Conservation (phyloP, 2,113 vertebrate species). For the Microcebus jonahi region DNA sequence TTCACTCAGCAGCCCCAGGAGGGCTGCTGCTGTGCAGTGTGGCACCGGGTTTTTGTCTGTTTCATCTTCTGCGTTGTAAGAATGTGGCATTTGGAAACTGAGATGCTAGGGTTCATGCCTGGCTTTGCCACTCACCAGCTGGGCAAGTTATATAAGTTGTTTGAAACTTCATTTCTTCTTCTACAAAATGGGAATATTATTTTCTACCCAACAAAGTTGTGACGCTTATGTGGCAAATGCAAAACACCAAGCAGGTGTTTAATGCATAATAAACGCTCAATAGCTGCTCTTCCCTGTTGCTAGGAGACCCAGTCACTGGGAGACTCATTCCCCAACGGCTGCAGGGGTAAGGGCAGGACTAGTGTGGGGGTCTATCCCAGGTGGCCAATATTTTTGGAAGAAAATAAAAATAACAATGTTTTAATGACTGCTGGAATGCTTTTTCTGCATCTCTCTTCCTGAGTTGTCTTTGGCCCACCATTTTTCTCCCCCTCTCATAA, state of each 20-base stretch:
- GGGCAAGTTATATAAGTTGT: background rate
- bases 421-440: slow-evolving; percentile 59
- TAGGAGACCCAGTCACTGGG: slow-evolving; percentile 35
- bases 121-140: background rate
- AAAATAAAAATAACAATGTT: slow-evolving; percentile 62
- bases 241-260: slow-evolving; percentile 28
- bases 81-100: background rate
- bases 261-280: background rate
- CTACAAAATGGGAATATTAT: slow-evolving; percentile 32
- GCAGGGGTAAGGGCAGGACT: background rate
- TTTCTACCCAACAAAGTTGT: background rate
- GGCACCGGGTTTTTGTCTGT: background rate
- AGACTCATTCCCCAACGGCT: background rate
- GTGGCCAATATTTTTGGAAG: slow-evolving; percentile 57
- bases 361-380: background rate
- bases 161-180: slow-evolving; percentile 34
- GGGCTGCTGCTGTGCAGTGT: background rate
- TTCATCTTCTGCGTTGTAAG: background rate
- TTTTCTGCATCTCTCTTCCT: slow-evolving; percentile 56
- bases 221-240: background rate
- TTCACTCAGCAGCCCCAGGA: background rate
- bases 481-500: slow-evolving; percentile 60
- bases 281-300: slow-evolving; percentile 1
- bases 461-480: slow-evolving; percentile 58
- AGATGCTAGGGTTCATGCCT: background rate